Evolutionary conservation across 2,888 invertebrate genomes (phyloP).

Genomic region (Pocota personata): DNA sequence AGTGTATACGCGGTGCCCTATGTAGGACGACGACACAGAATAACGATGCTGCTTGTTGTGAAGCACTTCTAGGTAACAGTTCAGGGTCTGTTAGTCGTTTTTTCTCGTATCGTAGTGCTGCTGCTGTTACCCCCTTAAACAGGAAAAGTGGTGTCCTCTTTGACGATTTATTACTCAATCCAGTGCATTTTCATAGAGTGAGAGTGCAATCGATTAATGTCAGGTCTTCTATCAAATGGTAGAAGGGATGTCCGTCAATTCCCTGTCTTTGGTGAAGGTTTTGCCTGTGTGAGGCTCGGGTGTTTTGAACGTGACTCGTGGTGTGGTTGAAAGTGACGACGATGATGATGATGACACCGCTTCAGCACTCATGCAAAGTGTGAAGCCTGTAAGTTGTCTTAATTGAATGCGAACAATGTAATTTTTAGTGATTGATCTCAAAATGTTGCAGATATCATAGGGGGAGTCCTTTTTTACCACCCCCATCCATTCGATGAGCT

Average conservation of each 20-base stretch:
- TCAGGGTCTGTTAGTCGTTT: constrained; percentile 25
- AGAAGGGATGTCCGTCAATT: constrained; percentile 63
- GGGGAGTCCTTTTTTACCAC: neutral
- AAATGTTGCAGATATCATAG: constrained; percentile 7
- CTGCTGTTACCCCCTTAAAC: constrained; percentile 47
- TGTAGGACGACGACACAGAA: neutral
- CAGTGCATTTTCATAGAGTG: constrained; percentile 58
- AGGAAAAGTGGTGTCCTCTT: constrained; percentile 65
- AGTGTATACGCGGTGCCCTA: constrained; percentile 4
- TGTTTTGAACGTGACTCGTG: constrained; percentile 19
- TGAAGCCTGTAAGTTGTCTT: constrained; percentile 22
- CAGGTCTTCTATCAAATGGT: constrained; percentile 60
- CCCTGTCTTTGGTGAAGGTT: neutral
- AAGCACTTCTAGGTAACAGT: constrained; percentile 33
- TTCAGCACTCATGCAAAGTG: constrained; percentile 29
- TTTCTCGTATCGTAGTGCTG: constrained; percentile 2
- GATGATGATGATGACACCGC: constrained; percentile 5
- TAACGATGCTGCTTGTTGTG: constrained; percentile 8
- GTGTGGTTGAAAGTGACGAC: constrained; percentile 25
- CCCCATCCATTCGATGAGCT: neutral
- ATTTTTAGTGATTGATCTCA: constrained; percentile 42
- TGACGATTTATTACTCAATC: constrained; percentile 69
- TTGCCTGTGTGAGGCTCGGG: neutral
- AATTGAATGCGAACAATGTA: constrained; percentile 45
- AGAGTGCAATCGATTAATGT: constrained; percentile 67